phyloP scores from a whole-genome alignment of 2,888 invertebrate species.

The Ischnura elegans region DNA sequence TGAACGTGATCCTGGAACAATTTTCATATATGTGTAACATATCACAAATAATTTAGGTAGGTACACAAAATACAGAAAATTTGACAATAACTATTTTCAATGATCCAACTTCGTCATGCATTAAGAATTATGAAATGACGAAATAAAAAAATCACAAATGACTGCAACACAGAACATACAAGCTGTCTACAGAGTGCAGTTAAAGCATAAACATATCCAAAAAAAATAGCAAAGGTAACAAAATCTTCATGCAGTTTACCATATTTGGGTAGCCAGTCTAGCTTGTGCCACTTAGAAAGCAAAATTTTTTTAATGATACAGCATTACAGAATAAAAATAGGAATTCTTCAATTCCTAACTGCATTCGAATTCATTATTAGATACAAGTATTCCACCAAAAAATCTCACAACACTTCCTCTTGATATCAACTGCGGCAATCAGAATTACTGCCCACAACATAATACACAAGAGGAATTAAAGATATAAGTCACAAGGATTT shows the following conservation, averaged over 20 bases:
- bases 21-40: not conserved
- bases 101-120: not conserved
- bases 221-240: slow-evolving; percentile 24
- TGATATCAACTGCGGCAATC: not conserved
- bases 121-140: not conserved
- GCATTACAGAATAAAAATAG: not conserved
- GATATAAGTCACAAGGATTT: not conserved
- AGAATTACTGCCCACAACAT: not conserved
- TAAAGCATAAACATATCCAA: slow-evolving; percentile 23
- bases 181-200: slow-evolving; percentile 24
- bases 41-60: not conserved
- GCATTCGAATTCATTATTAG: not conserved
- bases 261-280: not conserved
- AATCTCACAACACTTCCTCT: not conserved
- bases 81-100: not conserved
- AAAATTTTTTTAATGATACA: not conserved
- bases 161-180: slow-evolving; percentile 1
- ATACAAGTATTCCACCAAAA: not conserved
- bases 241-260: slow-evolving; percentile 52
- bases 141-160: not conserved
- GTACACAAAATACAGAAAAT: not conserved
- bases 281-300: slow-evolving; percentile 27
- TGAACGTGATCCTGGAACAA: not conserved
- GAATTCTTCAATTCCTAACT: not conserved
- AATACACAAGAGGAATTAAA: too few relatives aligned